These are phyloP conservation scores for Brachyrhaphis roseni DNA, from an alignment of 2,797 vertebrate species.

Conservation along the genomic window DNA sequence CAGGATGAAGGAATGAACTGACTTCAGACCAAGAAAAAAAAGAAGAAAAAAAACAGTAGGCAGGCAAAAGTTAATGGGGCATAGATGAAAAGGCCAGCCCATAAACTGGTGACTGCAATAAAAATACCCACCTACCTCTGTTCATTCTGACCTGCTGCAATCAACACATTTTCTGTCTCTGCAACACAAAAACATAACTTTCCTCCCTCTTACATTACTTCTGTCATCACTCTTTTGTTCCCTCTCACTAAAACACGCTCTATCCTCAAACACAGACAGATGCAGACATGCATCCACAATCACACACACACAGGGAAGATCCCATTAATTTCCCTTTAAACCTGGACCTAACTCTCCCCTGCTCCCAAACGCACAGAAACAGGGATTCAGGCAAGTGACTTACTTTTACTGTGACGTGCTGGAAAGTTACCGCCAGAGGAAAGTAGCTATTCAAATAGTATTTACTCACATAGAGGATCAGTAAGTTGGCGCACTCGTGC, in stretches of 20 bases:
- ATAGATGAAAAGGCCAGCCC: slow-evolving; percentile 20
- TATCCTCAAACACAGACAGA: not conserved
- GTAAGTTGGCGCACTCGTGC: slow-evolving; percentile 66
- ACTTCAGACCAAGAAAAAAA: slow-evolving; percentile 29
- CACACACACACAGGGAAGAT: slow-evolving; percentile 6
- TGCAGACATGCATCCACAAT: not conserved
- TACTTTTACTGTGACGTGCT: slow-evolving; percentile 2
- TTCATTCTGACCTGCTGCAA: slow-evolving; percentile 45
- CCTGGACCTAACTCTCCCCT: slow-evolving; percentile 46
- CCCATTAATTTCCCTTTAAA: slow-evolving; percentile 50
- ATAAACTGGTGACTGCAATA: slow-evolving; percentile 21
- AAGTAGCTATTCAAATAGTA: not conserved
- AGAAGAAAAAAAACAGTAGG: no score
- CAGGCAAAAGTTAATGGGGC: slow-evolving; percentile 16
- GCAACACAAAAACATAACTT: not conserved
- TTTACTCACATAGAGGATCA: slow-evolving; percentile 81
- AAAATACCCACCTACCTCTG: slow-evolving; percentile 25
- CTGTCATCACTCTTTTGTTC: slow-evolving; percentile 16
- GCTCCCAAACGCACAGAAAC: not conserved
- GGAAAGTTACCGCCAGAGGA: slow-evolving; percentile 22
- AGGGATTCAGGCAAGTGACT: not conserved
- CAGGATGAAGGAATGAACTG: slow-evolving; percentile 34
- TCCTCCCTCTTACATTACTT: slow-evolving; percentile 39
- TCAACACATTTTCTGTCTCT: slow-evolving; percentile 27
- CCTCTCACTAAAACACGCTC: slow-evolving; percentile 5